A percentile compares a stretch with the other conserved stretches of the same genome.
Evolutionary conservation across 2,888 invertebrate species (phyloP).

Genomic region (Teleiodes luculella): DNA sequence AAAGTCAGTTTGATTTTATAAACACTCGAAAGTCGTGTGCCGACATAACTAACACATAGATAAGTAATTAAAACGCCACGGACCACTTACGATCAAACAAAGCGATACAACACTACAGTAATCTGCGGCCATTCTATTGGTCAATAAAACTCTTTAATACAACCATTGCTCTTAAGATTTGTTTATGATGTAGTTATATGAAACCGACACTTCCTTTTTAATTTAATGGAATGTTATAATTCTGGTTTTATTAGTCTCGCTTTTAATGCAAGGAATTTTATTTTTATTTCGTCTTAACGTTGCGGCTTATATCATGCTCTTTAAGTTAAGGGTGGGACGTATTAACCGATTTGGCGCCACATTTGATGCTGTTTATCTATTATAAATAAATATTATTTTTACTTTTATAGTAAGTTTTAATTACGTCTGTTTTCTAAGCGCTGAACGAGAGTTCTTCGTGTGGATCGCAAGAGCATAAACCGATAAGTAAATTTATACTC

Average conservation of each 20-base stretch:
- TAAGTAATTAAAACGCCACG: constrained; percentile 49
- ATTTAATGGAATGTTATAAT: constrained; percentile 4
- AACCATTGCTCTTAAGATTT: background rate
- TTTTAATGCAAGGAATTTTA: background rate
- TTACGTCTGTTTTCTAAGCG: too few species aligned
- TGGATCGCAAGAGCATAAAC: too few species aligned
- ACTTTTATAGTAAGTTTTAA: too few species aligned
- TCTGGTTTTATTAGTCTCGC: background rate
- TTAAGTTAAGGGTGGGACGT: background rate
- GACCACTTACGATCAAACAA: constrained; percentile 38
- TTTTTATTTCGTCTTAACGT: background rate
- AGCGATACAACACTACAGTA: constrained; percentile 21
- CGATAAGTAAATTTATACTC: too few species aligned
- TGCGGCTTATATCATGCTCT: background rate
- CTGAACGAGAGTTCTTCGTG: too few species aligned
- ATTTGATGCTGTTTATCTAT: background rate
- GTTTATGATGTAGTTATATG: constrained; percentile 1
- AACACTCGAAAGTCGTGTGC: constrained; percentile 17
- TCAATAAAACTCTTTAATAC: constrained; percentile 10
- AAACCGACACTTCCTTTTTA: constrained; percentile 6
- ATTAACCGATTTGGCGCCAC: background rate
- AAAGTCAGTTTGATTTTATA: constrained; percentile 20
- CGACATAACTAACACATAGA: constrained; percentile 32
- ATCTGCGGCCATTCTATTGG: constrained; percentile 23
- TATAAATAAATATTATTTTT: background rate